Evolutionary conservation across 2,888 invertebrate species (phyloP).

Genomic region (Plagiodera versicolora): DNA sequence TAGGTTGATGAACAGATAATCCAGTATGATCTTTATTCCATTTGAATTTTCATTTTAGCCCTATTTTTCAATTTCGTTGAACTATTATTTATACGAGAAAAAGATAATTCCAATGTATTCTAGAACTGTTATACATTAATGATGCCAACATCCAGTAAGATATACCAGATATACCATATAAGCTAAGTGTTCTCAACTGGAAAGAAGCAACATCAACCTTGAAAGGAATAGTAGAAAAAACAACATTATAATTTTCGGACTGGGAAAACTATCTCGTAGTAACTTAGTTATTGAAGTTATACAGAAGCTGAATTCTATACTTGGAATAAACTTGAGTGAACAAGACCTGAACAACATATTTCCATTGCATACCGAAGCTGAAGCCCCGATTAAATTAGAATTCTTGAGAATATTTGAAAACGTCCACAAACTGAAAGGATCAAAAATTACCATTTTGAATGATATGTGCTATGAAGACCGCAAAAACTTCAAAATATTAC

Average conservation of each 20-base stretch:
- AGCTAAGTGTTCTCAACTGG: no score
- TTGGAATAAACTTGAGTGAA: neutral
- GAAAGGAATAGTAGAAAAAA: neutral
- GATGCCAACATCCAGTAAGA: no score
- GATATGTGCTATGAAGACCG: neutral
- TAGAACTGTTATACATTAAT: no score
- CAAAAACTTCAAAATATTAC: neutral
- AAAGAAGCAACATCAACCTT: neutral
- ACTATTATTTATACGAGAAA: no score
- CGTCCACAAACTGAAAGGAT: no score
- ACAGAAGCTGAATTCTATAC: neutral
- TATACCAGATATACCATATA: no score
- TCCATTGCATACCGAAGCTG: neutral
- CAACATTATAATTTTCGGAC: neutral
- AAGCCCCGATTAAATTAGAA: neutral
- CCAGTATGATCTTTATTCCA: no score
- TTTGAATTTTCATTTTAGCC: no score
- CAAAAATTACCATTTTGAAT: neutral
- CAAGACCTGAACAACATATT: neutral
- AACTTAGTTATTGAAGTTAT: neutral
- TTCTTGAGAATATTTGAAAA: neutral
- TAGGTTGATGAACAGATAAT: no score
- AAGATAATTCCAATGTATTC: no score
- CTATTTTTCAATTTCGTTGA: no score
- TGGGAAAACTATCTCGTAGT: neutral